Evolutionary conservation across 1,140 invertebrate species (phyloP), one percentile per base, ranked within the genome.

Genomic region (Popillia japonica): DNA sequence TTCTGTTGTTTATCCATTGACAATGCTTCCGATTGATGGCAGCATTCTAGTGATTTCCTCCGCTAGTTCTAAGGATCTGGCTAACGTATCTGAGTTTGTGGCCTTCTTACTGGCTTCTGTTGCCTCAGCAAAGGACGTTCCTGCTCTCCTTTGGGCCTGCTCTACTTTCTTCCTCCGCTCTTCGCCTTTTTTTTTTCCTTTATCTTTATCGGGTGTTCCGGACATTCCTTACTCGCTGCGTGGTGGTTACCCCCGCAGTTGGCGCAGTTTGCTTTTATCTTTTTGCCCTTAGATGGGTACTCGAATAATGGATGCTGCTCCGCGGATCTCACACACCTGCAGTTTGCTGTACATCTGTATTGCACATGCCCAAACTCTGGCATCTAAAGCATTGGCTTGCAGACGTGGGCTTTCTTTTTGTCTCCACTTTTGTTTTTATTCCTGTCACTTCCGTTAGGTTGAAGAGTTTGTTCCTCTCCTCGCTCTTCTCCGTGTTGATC

Each of bases 191-290:
- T 27, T 9, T 72, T 11, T 34, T 72, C n/a, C 10, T 34, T 22
- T 8, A 72, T 72, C 6, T 27, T 72, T 3, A 14, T 20, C 9
- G 23, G 23, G 68, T 72, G 22, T 22, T 10, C 17, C 68, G 17
- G 17, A n/a, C 68, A 72, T n/a, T 72, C 20, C 34, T 72, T 72
- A 9, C 68, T 34, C 23, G 68, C 68, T 22, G 23, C 22, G n/a
- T 40, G 22, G 27, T 72, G 68, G 3, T 72, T 6, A 3, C 27
- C 68, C 7, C 68, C 68, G 68, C 68, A 72, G 68, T 72, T 72
- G 17, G 68, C 68, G n/a, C 68, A 72, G 4, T 61, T 61, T 14
- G 55, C 17, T n/a, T 20, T 61, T 6, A n/a, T 6, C n/a, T 72
- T 72, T 6, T 40, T 72, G 6, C 9, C 6, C 6, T 72, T 72